A percentile compares a stretch with the other conserved stretches of the same genome.
These are phyloP conservation scores for Steatornis caripensis DNA, from an alignment of 2,113 vertebrate species.

Conservation along the genomic window DNA sequence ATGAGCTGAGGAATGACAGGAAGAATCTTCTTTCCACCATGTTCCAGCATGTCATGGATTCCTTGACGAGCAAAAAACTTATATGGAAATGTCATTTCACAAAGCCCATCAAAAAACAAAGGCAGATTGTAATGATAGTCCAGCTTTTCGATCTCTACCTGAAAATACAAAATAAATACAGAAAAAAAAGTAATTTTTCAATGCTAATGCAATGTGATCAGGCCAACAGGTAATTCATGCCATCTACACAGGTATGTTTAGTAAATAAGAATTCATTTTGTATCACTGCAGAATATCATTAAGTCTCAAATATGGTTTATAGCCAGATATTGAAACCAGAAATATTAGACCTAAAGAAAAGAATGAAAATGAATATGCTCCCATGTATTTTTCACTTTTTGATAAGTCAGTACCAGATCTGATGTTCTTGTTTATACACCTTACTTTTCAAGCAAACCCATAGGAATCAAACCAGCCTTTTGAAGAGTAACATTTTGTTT, in stretches of 20 bases:
- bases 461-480: neutral
- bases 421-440: neutral
- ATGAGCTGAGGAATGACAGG: slow-evolving; percentile 93
- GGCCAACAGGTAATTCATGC: neutral
- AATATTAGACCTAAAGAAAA: neutral
- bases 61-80: slow-evolving; percentile 93
- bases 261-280: neutral
- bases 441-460: neutral
- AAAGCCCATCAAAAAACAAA: slow-evolving; percentile 91
- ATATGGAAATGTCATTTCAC: slow-evolving; percentile 88
- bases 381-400: neutral
- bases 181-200: neutral
- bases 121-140: slow-evolving; percentile 92
- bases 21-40: slow-evolving; percentile 87
- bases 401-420: neutral
- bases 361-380: neutral
- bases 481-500: neutral
- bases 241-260: neutral
- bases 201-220: neutral
- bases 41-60: slow-evolving; percentile 91
- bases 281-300: neutral
- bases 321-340: neutral
- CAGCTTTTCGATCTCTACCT: slow-evolving; percentile 91
- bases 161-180: slow-evolving; percentile 47
- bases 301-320: neutral